Conservation (phyloP, 1,140 invertebrate genomes). For the Hyles vespertilio region DNA sequence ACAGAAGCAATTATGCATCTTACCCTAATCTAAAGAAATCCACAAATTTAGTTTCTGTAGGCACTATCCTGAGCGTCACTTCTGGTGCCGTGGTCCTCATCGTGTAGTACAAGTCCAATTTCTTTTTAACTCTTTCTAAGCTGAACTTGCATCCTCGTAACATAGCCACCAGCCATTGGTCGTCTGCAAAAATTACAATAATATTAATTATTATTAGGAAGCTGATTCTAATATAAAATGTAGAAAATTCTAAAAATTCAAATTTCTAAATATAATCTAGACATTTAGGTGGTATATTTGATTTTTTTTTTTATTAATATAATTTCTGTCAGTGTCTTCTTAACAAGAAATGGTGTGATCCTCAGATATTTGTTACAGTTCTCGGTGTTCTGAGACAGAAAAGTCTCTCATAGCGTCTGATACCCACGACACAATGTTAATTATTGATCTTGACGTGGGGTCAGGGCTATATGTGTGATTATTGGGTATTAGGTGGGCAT, state of each 20-base stretch:
- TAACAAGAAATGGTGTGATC: no score
- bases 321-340: no score
- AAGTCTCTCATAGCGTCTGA: neutral
- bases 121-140: conserved; percentile 87
- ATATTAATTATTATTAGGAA: no score
- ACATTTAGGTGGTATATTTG: no score
- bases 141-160: conserved; percentile 91
- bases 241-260: no score
- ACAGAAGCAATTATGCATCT: conserved; percentile 10
- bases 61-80: conserved; percentile 58
- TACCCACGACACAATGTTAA: neutral
- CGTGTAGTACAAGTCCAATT: conserved; percentile 86
- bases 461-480: no score
- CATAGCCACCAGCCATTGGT: conserved; percentile 85
- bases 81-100: conserved; percentile 62
- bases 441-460: no score
- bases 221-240: no score
- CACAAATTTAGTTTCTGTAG: conserved; percentile 59
- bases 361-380: no score
- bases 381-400: neutral
- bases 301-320: no score
- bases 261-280: no score
- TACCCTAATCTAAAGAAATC: conserved; percentile 74
- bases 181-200: conserved; percentile 75
- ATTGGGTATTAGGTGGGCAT: no score